Evolutionary conservation across 2,113 vertebrate genomes (phyloP).

Genomic region (Smithornis capensis): DNA sequence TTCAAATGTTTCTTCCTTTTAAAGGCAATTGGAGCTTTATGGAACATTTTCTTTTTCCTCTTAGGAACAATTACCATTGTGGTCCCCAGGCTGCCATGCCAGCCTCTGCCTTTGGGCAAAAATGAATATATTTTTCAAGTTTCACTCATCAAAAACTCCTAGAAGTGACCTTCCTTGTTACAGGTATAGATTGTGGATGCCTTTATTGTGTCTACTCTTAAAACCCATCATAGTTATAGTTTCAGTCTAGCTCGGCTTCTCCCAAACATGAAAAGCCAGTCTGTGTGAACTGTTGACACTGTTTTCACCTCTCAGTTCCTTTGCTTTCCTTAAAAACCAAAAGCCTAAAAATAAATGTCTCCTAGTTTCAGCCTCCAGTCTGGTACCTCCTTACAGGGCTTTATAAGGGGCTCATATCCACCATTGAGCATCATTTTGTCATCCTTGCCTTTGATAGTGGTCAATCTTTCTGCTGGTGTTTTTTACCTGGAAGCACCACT

Average conservation of each 20-base stretch:
- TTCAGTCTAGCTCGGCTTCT: conserved; percentile 34
- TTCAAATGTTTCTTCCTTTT: conserved; percentile 53
- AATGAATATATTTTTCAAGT: conserved; percentile 48
- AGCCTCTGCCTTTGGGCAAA: conserved; percentile 69
- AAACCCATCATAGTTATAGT: conserved; percentile 38
- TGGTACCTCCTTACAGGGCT: not conserved
- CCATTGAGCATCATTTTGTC: not conserved
- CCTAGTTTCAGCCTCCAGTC: not conserved
- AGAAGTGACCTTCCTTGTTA: conserved; percentile 53
- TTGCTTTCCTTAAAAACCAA: conserved; percentile 39
- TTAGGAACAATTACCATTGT: conserved; percentile 51
- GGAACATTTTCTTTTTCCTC: conserved; percentile 54
- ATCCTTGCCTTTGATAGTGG: no score
- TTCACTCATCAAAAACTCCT: conserved; percentile 46
- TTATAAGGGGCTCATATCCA: not conserved
- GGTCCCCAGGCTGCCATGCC: conserved; percentile 47
- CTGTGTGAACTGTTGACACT: conserved; percentile 43
- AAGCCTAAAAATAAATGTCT: conserved; percentile 51
- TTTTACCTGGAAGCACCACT: not conserved
- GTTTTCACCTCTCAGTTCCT: not conserved
- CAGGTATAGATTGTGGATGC: conserved; percentile 32
- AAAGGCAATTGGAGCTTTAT: conserved; percentile 58
- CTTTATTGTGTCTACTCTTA: conserved; percentile 45
- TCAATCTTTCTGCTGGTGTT: not conserved
- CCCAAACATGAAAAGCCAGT: conserved; percentile 43